Evolutionary conservation across 2,797 vertebrate species (phyloP).

Genomic region (Menidia menidia): DNA sequence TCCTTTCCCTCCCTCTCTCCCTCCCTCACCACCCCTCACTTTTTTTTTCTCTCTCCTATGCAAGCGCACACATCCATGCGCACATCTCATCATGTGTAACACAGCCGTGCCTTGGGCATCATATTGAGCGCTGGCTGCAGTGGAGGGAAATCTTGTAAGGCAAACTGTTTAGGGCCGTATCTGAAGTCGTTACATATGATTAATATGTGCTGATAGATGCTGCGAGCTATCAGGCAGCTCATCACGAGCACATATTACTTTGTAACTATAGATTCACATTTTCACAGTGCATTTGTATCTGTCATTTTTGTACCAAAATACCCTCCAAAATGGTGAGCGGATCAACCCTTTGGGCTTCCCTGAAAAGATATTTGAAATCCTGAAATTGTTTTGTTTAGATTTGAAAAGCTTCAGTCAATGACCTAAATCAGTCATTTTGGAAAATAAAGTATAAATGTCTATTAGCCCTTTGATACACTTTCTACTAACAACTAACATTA

Average conservation of each 20-base stretch:
- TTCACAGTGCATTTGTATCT: slow-evolving; percentile 49
- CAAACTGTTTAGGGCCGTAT: slow-evolving; percentile 77
- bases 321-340: slow-evolving; percentile 21
- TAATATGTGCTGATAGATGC: slow-evolving; percentile 67
- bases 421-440: too few relatives aligned
- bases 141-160: slow-evolving; percentile 74
- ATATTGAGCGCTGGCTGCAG: slow-evolving; percentile 73
- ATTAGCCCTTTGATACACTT: too few relatives aligned
- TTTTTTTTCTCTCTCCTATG: slow-evolving; percentile 15
- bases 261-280: slow-evolving; percentile 60
- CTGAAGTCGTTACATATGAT: slow-evolving; percentile 77
- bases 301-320: slow-evolving; percentile 36
- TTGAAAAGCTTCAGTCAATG: too few relatives aligned
- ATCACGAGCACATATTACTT: slow-evolving; percentile 69
- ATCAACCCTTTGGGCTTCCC: slow-evolving; percentile 18
- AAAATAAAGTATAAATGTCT: too few relatives aligned
- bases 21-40: slow-evolving; percentile 23
- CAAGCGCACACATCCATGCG: slow-evolving; percentile 36
- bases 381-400: too few relatives aligned
- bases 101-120: slow-evolving; percentile 70
- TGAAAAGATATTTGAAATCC: too few relatives aligned
- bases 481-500: too few relatives aligned
- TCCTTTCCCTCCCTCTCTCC: slow-evolving; percentile 25
- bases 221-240: slow-evolving; percentile 66
- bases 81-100: slow-evolving; percentile 58